Base-by-base conservation (phyloP, 1,140 invertebrate genomes). In the Idris sp. region DNA sequence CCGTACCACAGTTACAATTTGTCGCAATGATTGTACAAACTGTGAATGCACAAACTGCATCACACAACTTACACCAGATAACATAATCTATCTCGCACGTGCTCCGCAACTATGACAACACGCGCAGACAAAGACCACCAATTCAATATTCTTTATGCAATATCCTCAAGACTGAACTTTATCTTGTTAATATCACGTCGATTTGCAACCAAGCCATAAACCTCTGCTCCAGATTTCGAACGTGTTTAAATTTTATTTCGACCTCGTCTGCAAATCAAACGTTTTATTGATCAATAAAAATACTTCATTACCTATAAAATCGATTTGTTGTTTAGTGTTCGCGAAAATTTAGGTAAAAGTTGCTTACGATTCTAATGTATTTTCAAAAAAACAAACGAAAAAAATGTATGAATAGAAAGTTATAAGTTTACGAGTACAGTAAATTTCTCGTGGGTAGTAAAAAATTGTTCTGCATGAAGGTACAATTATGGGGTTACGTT, bases 271-370 rank as follows among this genome's bases (percentile, higher is more conserved):
- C 56, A 53, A 61, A 71, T 71, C 44, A 48, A 31, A 53, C 40
- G 11, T 10, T 71, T 71, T 71, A 71, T 71, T 44, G 65, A 25
- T 46, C 65, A 46, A 71, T 71, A 71, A 71, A 69, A 71, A 59
- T 59, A 59, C 38, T 35, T 35, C 44, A 44, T 59, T 59, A 31
- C 46, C 25, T 38, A 46, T 59, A 53, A 69, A 59, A 36, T 41
- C 18, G 33, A 31, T 26, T 49, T 44, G 25, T 15, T 40, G 31
- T 53, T 54, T 38, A 43, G 38, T 9, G 18, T 48, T 14, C 8
- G 19, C 40, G 16, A 38, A 49, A 68, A 68, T 49, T 56, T 49
- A 44, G 38, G 59, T 64, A 64, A 61, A 40, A 64, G 35, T 43
- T 10, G 19, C 4, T 2, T 3, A 11, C 9, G 18, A 14, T 35